Base-by-base conservation (phyloP, 2,797 vertebrate species). In the Pangasius djambal region DNA sequence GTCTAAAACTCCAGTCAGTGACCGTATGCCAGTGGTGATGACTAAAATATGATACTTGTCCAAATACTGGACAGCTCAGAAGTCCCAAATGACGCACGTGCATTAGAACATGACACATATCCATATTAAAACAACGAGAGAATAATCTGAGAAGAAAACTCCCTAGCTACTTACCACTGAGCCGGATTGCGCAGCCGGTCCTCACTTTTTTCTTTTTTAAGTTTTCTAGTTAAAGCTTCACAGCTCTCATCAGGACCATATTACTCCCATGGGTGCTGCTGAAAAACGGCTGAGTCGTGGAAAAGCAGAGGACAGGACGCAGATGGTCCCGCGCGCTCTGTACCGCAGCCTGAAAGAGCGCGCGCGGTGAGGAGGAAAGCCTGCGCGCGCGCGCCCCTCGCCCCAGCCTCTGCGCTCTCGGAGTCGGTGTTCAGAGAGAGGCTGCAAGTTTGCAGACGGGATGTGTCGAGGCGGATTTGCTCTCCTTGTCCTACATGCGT, bases 371-470 rank as follows among this genome's bases (percentile, higher is more conserved):
- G 82, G 40, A 67, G 25, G 40, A 12, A 67, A 50, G 25, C 3
- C 8, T 59, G 40, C 1, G 59, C 6, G 61, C 6, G 61, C 59
- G 59, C 37, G 81, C 25, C 15, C 25, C 59, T 59, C 78, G 31
- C 55, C 40, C 2, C 28, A n/a, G 28, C 28, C 81, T 83, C 81
- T 83, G 81, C 37, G 44, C 57, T 59, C 59, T 18, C 13, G 59
- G 81, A 65, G 81, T n/a, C 81, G 22, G 40, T 65, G 59, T 50
- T 69, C 86, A 44, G 16, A 61, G 61, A 90, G 59, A n/a, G 52
- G 9, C 78, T 25, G 83, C 48, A 90, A 91, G 90, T 92, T 91
- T 88, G 50, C 34, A 72, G 69, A 18, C 18, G 50, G 85, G 84
- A 86, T 74, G 77, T 79, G 78, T 89, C 84, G 69, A 52, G 31